Conservation (phyloP, 2,113 vertebrate species). For the Spea bombifrons region DNA sequence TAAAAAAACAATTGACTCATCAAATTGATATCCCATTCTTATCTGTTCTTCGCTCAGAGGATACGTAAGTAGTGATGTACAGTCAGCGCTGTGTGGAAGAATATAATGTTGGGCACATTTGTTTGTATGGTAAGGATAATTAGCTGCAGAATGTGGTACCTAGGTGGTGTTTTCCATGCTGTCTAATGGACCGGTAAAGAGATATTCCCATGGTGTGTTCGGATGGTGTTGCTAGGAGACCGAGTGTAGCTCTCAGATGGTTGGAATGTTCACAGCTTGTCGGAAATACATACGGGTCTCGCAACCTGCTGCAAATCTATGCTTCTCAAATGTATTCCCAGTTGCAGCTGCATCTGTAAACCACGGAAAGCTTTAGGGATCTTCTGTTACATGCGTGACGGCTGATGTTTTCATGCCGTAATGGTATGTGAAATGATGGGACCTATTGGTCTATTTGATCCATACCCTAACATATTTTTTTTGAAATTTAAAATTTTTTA, state of each 20-base stretch:
- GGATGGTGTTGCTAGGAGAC: slow-evolving; percentile 58
- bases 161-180: slow-evolving; percentile 35
- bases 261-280: slow-evolving; percentile 5
- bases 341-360: slow-evolving; percentile 3
- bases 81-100: background rate
- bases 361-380: background rate
- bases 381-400: too few relatives aligned
- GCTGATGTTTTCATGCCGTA: too few relatives aligned
- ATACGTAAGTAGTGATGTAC: too few relatives aligned
- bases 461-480: too few relatives aligned
- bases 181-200: slow-evolving; percentile 50
- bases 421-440: too few relatives aligned
- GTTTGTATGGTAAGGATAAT: slow-evolving; percentile 2
- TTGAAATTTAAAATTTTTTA: too few relatives aligned
- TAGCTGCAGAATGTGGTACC: slow-evolving; percentile 13
- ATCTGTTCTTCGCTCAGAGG: too few relatives aligned
- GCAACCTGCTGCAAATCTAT: slow-evolving; percentile 16
- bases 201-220: slow-evolving; percentile 49
- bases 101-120: background rate
- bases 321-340: slow-evolving; percentile 22
- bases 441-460: too few relatives aligned
- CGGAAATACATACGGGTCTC: slow-evolving; percentile 21
- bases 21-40: too few relatives aligned
- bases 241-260: background rate
- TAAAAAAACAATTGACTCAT: too few relatives aligned